Evolutionary conservation across 2,113 vertebrate genomes (phyloP), one percentile per base, ranked within the genome.

Genomic region (Rhea americana): DNA sequence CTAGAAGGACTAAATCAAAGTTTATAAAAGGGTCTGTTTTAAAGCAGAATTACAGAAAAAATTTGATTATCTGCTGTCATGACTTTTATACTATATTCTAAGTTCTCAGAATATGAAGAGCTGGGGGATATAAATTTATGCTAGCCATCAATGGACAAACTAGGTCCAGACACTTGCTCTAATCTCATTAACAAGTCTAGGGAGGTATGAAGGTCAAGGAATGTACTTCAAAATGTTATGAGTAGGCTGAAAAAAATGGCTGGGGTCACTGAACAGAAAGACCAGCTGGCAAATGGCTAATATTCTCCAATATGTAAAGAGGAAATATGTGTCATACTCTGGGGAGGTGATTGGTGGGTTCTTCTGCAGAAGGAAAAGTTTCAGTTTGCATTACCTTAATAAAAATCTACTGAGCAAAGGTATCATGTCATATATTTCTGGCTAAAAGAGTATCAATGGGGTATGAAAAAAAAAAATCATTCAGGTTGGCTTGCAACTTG

Each of bases 121-220:
- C 6, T 30, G 32, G 6, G 65, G 0, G 0, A 0, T 58, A 66
- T 59, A 80, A 47, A 30, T 89, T 85, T 85, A 56, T 17, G 0
- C 19, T 81, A 61, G 37, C 5, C 59, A 88, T 5, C 7, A 90
- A 22, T 4, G 10, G 22, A 62, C 25, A 89, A 48, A 85, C 22
- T 45, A 45, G 7, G 13, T 80, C 24, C 50, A 89, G 63, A 70
- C 5, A 85, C 35, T 25, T 68, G 35, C 78, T 61, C 14, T 65
- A 91, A 76, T 79, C 45, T 78, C 81, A 75, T 30, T 19, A 71
- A 16, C 19, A 63, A 3, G 8, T 48, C 43, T 56, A 72, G 12
- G 18, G 66, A 92, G 32, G 24, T 2, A 5, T 55, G 24, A 39
- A 24, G 55, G 59, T 63, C 47, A 67, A 67, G 51, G 8, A 63